phyloP scores from a whole-genome alignment of 1,140 invertebrate species.

The Drosophila pachea region DNA sequence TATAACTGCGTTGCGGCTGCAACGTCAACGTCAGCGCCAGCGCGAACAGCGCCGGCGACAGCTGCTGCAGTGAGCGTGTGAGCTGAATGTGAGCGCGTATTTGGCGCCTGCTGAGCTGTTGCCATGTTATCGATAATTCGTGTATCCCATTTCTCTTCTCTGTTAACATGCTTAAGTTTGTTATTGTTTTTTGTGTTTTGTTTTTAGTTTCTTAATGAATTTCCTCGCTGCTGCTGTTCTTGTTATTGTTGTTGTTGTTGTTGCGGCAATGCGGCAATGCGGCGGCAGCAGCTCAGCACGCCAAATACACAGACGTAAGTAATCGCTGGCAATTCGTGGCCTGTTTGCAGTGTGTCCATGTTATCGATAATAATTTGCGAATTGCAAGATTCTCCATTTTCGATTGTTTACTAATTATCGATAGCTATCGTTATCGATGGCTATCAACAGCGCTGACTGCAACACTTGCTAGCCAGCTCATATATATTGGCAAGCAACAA shows the following conservation, averaged over 20 bases:
- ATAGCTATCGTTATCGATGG: not conserved
- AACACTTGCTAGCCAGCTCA: not conserved
- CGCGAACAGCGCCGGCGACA: conserved; percentile 39
- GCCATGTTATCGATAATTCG: conserved; percentile 24
- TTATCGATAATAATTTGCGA: not conserved
- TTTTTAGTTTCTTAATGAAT: conserved; percentile 1
- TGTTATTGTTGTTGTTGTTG: conserved; percentile 12
- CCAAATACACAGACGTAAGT: conserved; percentile 54
- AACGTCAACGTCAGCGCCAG: conserved; percentile 55
- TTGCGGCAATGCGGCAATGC: conserved; percentile 4
- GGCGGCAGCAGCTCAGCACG: conserved; percentile 50
- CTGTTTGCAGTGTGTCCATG: conserved; percentile 5
- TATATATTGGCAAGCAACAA: not conserved
- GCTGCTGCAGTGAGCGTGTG: conserved; percentile 37
- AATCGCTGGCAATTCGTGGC: conserved; percentile 28
- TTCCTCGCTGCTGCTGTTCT: conserved; percentile 14
- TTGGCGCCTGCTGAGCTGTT: conserved; percentile 43
- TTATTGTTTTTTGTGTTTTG: not conserved
- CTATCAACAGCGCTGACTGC: no score
- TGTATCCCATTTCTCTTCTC: not conserved
- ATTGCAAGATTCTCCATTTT: no score
- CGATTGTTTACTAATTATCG: no score
- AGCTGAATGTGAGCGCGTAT: conserved; percentile 20
- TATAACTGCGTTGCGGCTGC: conserved; percentile 62
- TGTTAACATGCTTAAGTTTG: not conserved